phyloP scores from a whole-genome alignment of 1,140 invertebrate species.

The Lithobius niger region DNA sequence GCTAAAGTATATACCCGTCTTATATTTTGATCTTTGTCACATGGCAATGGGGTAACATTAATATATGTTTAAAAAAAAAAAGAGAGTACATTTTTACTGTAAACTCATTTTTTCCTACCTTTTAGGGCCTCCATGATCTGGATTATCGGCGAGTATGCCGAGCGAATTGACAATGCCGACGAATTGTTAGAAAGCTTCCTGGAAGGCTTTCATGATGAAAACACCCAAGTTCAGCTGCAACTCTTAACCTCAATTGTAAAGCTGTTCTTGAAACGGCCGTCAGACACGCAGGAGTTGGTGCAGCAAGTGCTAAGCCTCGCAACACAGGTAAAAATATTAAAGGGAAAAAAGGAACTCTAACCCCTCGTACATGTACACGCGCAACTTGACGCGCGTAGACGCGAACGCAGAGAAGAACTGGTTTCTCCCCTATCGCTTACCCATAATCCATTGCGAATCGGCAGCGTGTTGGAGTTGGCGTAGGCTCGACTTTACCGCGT shows the following conservation, averaged over 20 bases:
- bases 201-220: conserved; percentile 99
- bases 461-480: too few species aligned
- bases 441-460: too few species aligned
- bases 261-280: conserved; percentile 92
- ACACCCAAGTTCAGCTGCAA: conserved; percentile 96
- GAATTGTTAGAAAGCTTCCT: conserved; percentile 96
- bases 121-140: conserved; percentile 96
- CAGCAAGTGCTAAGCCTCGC: conserved; percentile 83
- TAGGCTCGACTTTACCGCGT: too few species aligned
- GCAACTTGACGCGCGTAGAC: too few species aligned
- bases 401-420: too few species aligned
- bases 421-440: too few species aligned
- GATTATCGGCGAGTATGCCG: conserved; percentile 99
- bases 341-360: too few species aligned
- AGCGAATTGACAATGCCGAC: conserved; percentile 98
- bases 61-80: conserved; percentile 2
- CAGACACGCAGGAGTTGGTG: conserved; percentile 95
- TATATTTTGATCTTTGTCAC: too few species aligned
- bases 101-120: conserved; percentile 13
- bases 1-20: too few species aligned
- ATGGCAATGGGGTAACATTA: too few species aligned
- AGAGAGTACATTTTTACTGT: too few species aligned
- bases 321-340: conserved; percentile 56
- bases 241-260: conserved; percentile 96
- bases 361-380: too few species aligned